These are phyloP conservation scores for Heliothis peltigera DNA, from an alignment of 2,888 invertebrate species.

Conservation along the genomic window DNA sequence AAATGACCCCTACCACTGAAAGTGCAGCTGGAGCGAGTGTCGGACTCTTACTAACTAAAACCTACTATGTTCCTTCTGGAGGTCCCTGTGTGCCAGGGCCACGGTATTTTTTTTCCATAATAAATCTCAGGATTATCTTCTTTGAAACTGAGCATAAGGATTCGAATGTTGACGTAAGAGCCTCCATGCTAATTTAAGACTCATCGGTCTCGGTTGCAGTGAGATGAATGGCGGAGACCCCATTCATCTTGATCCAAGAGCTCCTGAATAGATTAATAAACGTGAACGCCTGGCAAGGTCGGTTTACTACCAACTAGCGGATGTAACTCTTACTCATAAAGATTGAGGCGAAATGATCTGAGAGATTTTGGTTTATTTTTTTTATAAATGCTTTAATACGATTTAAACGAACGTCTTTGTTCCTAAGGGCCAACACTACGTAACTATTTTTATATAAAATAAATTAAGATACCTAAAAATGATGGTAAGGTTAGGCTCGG, in stretches of 20 bases:
- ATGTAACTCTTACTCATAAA: conserved; percentile 35
- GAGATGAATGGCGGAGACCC: conserved; percentile 43
- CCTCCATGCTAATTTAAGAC: conserved; percentile 39
- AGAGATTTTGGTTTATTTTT: conserved; percentile 8
- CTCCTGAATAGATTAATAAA: conserved; percentile 51
- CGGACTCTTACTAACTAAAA: no score
- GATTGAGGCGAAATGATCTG: conserved; percentile 34
- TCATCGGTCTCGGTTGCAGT: conserved; percentile 24
- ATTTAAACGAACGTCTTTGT: neutral
- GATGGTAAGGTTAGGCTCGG: neutral
- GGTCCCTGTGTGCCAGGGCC: no score
- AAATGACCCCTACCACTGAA: no score
- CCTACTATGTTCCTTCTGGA: no score
- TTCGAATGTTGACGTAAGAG: conserved; percentile 18
- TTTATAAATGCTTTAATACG: no score
- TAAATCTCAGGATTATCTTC: neutral
- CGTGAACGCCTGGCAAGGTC: conserved; percentile 44
- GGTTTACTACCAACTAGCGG: conserved; percentile 24
- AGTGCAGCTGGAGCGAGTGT: no score
- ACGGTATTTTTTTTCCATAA: neutral
- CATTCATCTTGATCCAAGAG: conserved; percentile 48
- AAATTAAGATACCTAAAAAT: neutral
- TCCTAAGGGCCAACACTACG: neutral
- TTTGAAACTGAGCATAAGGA: neutral
- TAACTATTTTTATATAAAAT: neutral